Conservation (phyloP, 1,140 invertebrate genomes). For the Liolophura sinensis region DNA sequence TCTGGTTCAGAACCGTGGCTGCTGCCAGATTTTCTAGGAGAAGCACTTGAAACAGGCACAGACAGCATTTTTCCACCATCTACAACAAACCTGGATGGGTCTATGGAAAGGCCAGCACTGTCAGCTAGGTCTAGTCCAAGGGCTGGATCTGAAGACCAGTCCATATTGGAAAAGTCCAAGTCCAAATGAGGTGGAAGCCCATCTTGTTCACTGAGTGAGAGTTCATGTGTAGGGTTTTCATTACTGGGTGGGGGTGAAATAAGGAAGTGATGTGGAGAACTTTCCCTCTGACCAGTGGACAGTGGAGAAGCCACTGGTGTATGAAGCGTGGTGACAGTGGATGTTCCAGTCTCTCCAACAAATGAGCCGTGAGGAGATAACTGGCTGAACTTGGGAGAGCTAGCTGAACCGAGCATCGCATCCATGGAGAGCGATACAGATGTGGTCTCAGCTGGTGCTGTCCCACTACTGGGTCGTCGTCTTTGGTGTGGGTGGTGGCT, state of each 20-base stretch:
- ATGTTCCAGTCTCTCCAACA: neutral
- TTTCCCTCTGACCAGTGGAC: no score
- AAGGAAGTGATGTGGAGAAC: no score
- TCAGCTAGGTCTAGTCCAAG: constrained; percentile 43
- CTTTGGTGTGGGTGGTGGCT: constrained; percentile 71
- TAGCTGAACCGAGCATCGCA: neutral
- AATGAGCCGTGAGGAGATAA: neutral
- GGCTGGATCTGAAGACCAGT: constrained; percentile 44
- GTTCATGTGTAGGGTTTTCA: no score
- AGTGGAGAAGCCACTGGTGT: no score
- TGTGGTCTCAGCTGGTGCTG: constrained; percentile 19
- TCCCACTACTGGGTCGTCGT: constrained; percentile 50
- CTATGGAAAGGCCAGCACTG: constrained; percentile 17
- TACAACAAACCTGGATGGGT: constrained; percentile 7
- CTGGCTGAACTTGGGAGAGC: neutral
- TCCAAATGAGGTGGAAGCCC: constrained; percentile 6
- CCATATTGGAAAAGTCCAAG: constrained; percentile 46
- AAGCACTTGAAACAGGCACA: constrained; percentile 1
- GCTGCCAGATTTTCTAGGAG: constrained; percentile 12
- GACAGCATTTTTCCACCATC: neutral
- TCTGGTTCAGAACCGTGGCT: constrained; percentile 37
- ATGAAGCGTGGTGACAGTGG: neutral
- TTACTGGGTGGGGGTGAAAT: no score
- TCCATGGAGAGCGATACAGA: constrained; percentile 9
- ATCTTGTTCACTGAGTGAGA: no score